A percentile compares a stretch with the other conserved stretches of the same genome.
Evolutionary conservation across 2,888 invertebrate genomes (phyloP).

Genomic region (Stenoptilia bipunctidactyla): DNA sequence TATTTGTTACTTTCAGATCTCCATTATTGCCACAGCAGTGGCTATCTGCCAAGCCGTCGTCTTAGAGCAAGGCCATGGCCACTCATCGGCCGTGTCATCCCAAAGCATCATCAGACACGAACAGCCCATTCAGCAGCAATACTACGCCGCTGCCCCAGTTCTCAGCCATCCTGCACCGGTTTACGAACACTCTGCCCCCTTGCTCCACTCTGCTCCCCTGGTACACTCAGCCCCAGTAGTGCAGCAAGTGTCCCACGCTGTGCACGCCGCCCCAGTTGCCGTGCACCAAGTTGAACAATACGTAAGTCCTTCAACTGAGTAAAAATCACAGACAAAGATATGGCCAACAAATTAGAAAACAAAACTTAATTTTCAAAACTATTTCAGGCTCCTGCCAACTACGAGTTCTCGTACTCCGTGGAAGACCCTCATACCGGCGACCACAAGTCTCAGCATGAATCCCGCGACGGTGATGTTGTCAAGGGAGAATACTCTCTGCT

Average conservation of each 20-base stretch:
- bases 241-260: constrained; percentile 28
- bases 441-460: constrained; percentile 70
- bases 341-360: too few species aligned
- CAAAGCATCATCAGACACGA: constrained; percentile 61
- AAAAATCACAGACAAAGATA: too few species aligned
- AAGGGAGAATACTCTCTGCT: constrained; percentile 70
- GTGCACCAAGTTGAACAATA: constrained; percentile 27
- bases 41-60: constrained; percentile 51
- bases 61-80: constrained; percentile 30
- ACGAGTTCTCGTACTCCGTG: constrained; percentile 70
- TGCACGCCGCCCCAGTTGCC: constrained; percentile 24
- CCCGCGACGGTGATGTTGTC: constrained; percentile 68
- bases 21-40: constrained; percentile 41
- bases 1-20: constrained; percentile 27
- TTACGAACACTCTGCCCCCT: too few species aligned
- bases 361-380: too few species aligned
- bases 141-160: constrained; percentile 28
- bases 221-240: constrained; percentile 13
- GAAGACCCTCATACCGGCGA: constrained; percentile 73
- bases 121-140: constrained; percentile 28
- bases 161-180: constrained; percentile 8
- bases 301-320: too few species aligned
- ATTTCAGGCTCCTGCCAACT: constrained; percentile 59
- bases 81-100: constrained; percentile 53
- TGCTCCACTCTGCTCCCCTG: neutral